Percentiles rank a stretch among this genome's conserved stretches.
Evolutionary conservation across 2,888 invertebrate species (phyloP).

Genomic region (Xestia rhomboidea): DNA sequence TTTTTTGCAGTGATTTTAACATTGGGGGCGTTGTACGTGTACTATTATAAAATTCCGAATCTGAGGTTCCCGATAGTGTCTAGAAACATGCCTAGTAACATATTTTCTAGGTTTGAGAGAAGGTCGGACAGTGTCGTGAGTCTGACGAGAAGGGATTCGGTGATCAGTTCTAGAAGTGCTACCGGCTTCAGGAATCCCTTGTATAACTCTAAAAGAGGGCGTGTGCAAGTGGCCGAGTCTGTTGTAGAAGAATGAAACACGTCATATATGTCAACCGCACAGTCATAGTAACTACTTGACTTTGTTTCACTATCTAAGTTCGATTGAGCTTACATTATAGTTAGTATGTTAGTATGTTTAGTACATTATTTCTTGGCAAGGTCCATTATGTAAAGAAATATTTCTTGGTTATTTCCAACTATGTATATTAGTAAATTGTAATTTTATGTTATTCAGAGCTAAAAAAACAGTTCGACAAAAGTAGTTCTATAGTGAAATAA

Average conservation of each 20-base stretch:
- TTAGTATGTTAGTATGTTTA: background rate
- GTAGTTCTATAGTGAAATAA: background rate
- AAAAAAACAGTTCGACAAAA: background rate
- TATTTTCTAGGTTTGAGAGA: constrained; percentile 80
- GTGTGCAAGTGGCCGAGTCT: constrained; percentile 78
- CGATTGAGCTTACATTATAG: background rate
- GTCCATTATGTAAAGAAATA: background rate
- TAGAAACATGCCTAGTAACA: constrained; percentile 63
- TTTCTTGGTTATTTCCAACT: background rate
- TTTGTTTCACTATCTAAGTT: background rate
- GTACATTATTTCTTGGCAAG: background rate
- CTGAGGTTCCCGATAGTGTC: constrained; percentile 69
- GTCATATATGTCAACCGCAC: background rate
- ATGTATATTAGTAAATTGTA: background rate
- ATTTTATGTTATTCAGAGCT: background rate
- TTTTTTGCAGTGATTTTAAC: constrained; percentile 79
- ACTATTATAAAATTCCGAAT: constrained; percentile 79
- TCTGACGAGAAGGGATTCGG: constrained; percentile 83
- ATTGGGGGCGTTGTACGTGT: constrained; percentile 78
- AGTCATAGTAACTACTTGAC: background rate
- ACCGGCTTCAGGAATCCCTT: constrained; percentile 86
- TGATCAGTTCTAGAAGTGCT: constrained; percentile 73
- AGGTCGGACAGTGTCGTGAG: constrained; percentile 86
- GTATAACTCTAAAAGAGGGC: constrained; percentile 84
- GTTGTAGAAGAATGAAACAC: constrained; percentile 66